Base-by-base conservation (phyloP, 2,113 vertebrate species). In the Halichoeres trimaculatus region DNA sequence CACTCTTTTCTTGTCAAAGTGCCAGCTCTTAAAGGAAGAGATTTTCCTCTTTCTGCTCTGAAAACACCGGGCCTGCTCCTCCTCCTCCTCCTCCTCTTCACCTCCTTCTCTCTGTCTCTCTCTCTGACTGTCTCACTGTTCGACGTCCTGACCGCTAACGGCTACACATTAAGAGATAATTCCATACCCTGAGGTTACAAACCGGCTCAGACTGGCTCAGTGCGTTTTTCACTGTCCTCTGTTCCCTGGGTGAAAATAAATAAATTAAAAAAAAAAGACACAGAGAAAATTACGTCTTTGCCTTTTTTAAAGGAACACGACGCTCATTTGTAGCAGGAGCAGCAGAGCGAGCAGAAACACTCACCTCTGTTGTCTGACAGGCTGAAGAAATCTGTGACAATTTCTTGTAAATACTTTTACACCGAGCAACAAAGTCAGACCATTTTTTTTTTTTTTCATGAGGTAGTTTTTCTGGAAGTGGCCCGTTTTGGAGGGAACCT, bases 151-250 rank as follows among this genome's bases (percentile, higher is more conserved):
- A 92, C 91, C 92, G 88, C 92, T 92, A 91, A 93, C 88, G 81
- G 91, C 90, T 91, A 90, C 90, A 88, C 90, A 83, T 93, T 93
- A 87, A 93, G 89, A 93, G 89, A 80, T 88, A 89, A 91, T 93
- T 93, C 88, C 89, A 90, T 92, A 90, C 87, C 84, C 89, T 89
- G 89, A 90, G 88, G 95, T 96, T 96, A 93, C 93, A 95, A 96
- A 95, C 95, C 92, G 90, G 94, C 92, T 95, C 88, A 91, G 90
- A 95, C 95, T 93, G 93, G 94, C 84, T 94, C 71, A 74, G 35
- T 41, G 75, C 81, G 11, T 91, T 93, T 30, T 85, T 87, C 75
- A 78, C 93, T 94, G 89, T 12, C 23, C 83, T 92, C 90, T 91
- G 94, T 92, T 96, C 94, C 79, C 89, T 92, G 92, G 92, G 93